Conservation (phyloP, 2,797 vertebrate genomes). For the Malurus leucopterus region DNA sequence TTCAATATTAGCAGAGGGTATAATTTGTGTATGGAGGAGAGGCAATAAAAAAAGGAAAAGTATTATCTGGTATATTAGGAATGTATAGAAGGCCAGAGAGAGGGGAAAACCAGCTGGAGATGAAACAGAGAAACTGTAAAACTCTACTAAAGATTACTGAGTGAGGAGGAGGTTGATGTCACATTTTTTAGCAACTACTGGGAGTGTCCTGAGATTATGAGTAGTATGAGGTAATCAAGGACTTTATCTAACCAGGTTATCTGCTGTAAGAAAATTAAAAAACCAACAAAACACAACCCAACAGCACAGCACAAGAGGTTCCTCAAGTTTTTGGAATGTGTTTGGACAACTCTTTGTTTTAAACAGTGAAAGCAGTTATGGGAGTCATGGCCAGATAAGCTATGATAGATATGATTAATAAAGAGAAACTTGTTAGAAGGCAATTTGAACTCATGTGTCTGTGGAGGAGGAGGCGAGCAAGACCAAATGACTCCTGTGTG, state of each 20-base stretch:
- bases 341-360: background rate
- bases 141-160: background rate
- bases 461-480: background rate
- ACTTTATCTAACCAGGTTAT: background rate
- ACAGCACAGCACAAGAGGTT: background rate
- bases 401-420: background rate
- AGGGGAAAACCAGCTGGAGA: background rate
- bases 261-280: background rate
- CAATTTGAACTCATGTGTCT: background rate
- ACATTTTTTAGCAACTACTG: background rate
- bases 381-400: background rate
- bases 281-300: background rate
- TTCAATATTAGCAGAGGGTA: constrained; percentile 12
- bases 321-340: background rate
- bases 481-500: background rate
- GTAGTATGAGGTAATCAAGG: background rate
- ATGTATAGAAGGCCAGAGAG: background rate
- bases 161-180: background rate
- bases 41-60: background rate
- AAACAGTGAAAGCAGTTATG: background rate
- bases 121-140: background rate
- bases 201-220: background rate
- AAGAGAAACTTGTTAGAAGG: background rate
- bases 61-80: constrained; percentile 8
- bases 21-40: constrained; percentile 14